Conservation (phyloP, 2,113 vertebrate species). For the Oenanthe oenanthe region DNA sequence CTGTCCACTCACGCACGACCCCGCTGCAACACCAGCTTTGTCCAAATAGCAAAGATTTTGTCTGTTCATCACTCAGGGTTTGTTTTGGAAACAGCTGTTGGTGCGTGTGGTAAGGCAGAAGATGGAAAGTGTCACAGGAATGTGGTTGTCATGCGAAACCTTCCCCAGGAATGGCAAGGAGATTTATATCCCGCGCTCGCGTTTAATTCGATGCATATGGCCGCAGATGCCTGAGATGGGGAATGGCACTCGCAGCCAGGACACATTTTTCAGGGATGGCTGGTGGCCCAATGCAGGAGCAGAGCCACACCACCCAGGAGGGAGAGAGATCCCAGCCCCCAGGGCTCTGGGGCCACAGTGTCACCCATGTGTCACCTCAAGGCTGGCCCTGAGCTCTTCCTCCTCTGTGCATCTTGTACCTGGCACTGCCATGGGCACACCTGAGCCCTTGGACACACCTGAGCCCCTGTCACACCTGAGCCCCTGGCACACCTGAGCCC, state of each 20-base stretch:
- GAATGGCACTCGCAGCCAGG: slow-evolving; percentile 40
- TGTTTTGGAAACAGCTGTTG: slow-evolving; percentile 70
- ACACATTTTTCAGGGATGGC: background rate
- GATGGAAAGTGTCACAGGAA: slow-evolving; percentile 69
- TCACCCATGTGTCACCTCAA: background rate
- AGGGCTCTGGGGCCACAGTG: rapidly evolving
- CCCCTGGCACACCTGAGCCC: background rate
- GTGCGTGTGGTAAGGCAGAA: slow-evolving; percentile 32
- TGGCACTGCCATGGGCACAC: rapidly evolving
- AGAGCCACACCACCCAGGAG: background rate
- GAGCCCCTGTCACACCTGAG: background rate
- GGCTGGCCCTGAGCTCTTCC: background rate
- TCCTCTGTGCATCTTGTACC: background rate
- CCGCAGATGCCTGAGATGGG: slow-evolving; percentile 16
- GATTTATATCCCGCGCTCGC: slow-evolving; percentile 48
- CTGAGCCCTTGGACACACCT: rapidly evolving
- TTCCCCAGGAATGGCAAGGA: slow-evolving; percentile 41
- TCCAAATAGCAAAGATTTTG: background rate
- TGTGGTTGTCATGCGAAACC: slow-evolving; percentile 62
- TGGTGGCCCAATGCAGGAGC: background rate
- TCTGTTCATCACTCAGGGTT: slow-evolving; percentile 27
- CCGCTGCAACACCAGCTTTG: background rate
- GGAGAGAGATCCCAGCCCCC: rapidly evolving
- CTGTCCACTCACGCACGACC: background rate
- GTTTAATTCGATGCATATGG: slow-evolving; percentile 59